Conservation (phyloP, 2,113 vertebrate species). For the Campylomormyrus tamandua region DNA sequence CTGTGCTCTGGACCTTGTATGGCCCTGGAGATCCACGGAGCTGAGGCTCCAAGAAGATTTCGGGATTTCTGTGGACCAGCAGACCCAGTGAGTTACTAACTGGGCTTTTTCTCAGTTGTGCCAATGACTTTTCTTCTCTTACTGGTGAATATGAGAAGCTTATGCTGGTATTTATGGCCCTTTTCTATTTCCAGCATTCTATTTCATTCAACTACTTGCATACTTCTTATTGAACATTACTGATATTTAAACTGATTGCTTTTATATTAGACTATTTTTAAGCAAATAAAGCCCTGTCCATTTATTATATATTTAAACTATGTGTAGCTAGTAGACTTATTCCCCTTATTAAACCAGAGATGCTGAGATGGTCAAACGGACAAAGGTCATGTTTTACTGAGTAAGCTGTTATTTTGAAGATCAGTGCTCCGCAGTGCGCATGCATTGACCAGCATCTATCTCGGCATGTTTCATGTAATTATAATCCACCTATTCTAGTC, state of each 20-base stretch:
- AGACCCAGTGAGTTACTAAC: constrained; percentile 80
- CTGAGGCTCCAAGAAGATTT: constrained; percentile 65
- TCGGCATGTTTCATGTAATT: neutral
- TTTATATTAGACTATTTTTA: neutral
- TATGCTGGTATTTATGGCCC: neutral
- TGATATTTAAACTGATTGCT: neutral
- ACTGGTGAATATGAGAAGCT: neutral
- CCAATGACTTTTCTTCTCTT: neutral
- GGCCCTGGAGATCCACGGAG: constrained; percentile 76
- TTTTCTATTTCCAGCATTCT: neutral
- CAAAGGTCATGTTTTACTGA: neutral
- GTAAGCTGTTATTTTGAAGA: neutral
- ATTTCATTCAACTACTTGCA: neutral
- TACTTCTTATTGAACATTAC: neutral
- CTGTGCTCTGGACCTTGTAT: constrained; percentile 71
- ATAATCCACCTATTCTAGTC: neutral
- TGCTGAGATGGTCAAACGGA: neutral
- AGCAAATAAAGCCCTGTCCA: neutral
- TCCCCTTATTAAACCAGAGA: neutral
- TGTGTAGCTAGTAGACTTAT: neutral
- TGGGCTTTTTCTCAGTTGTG: neutral
- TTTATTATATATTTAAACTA: neutral
- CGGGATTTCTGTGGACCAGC: constrained; percentile 85
- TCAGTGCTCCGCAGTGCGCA: neutral
- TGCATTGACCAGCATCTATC: neutral